Evolutionary conservation across 2,113 vertebrate genomes (phyloP).

Genomic region (Benitochromis conjunctus): DNA sequence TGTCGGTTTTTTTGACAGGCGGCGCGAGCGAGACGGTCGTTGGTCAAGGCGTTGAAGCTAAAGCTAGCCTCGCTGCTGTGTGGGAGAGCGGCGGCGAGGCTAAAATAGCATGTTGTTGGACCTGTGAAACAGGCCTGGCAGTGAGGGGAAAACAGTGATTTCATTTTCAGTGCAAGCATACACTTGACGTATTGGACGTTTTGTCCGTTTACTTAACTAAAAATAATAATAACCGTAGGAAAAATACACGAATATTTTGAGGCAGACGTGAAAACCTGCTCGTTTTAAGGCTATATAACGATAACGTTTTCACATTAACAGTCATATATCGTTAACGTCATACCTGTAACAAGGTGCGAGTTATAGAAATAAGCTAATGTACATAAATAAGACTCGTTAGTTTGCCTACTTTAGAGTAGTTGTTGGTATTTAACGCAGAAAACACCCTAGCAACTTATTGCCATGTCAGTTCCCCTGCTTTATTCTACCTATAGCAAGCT

Average conservation of each 20-base stretch:
- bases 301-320: neutral
- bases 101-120: conserved; percentile 68
- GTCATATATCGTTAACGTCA: conserved; percentile 6
- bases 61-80: conserved; percentile 65
- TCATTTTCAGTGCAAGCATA: neutral
- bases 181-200: neutral
- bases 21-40: conserved; percentile 36
- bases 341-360: neutral
- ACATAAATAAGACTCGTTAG: neutral
- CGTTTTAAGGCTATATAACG: neutral
- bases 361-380: conserved; percentile 35
- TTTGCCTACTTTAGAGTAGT: neutral
- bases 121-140: conserved; percentile 64
- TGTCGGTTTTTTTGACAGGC: conserved; percentile 67
- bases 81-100: conserved; percentile 56
- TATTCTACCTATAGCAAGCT: neutral
- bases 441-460: neutral
- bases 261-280: neutral
- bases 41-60: conserved; percentile 50
- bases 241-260: neutral
- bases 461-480: conserved; percentile 9
- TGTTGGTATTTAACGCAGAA: conserved; percentile 29
- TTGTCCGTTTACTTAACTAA: neutral
- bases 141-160: neutral
- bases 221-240: neutral